Conservation (phyloP, 92 coral and sea anemone genomes). For the Palythoa grandis region DNA sequence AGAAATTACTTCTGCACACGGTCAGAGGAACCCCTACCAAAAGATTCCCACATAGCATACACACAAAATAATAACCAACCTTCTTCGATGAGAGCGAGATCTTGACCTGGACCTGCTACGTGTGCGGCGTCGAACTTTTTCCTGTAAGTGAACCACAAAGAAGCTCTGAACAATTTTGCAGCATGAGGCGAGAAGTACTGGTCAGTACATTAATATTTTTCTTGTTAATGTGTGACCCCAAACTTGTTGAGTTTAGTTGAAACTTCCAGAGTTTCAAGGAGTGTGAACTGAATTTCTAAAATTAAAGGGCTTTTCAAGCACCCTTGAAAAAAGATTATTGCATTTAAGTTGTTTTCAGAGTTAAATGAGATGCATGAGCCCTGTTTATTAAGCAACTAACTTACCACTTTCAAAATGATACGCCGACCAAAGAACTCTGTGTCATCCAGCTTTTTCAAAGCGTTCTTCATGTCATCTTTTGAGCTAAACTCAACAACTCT, state of each 20-base stretch:
- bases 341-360: no score
- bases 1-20: no score
- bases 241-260: no score
- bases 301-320: no score
- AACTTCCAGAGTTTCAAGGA: no score
- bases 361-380: no score
- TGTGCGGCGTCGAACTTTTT: slow-evolving; percentile 50
- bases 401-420: slow-evolving; percentile 88
- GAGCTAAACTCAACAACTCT: slow-evolving; percentile 94
- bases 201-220: neutral
- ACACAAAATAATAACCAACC: slow-evolving; percentile 33
- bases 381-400: neutral
- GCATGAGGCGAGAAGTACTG: neutral
- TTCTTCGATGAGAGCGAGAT: slow-evolving; percentile 63
- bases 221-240: no score
- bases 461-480: slow-evolving; percentile 98
- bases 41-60: no score
- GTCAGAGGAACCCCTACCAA: no score
- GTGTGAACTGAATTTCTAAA: no score
- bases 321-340: no score
- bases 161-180: neutral
- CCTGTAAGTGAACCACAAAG: neutral
- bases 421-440: slow-evolving; percentile 87
- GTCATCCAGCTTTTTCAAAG: slow-evolving; percentile 92
- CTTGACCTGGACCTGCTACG: slow-evolving; percentile 70